These are phyloP conservation scores for Arctia plantaginis DNA, from an alignment of 2,888 invertebrate genomes.

Conservation along the genomic window DNA sequence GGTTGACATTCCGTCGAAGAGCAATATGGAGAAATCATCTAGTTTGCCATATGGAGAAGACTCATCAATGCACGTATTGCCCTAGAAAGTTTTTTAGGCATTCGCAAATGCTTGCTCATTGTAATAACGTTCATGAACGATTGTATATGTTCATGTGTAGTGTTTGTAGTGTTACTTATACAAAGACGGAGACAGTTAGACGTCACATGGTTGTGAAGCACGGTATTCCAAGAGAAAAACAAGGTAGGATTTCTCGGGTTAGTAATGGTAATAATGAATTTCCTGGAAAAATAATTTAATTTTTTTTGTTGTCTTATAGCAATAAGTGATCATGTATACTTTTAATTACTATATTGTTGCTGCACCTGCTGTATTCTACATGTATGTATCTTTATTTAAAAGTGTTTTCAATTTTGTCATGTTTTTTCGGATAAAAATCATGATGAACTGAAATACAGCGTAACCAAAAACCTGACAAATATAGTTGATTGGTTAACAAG, in stretches of 20 bases:
- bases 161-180: constrained; percentile 72
- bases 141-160: constrained; percentile 71
- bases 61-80: constrained; percentile 70
- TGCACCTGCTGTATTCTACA: too few species aligned
- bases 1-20: constrained; percentile 73
- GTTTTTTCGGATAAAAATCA: too few species aligned
- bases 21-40: constrained; percentile 77
- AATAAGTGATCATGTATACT: background rate
- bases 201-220: constrained; percentile 74
- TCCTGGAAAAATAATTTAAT: background rate
- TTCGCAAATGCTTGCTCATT: constrained; percentile 69
- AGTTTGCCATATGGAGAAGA: constrained; percentile 75
- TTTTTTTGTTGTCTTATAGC: background rate
- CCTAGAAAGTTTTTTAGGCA: constrained; percentile 69
- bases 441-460: too few species aligned
- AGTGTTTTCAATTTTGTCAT: too few species aligned
- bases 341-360: background rate
- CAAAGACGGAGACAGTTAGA: constrained; percentile 70
- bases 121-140: constrained; percentile 74
- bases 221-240: constrained; percentile 73
- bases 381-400: too few species aligned
- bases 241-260: constrained; percentile 71
- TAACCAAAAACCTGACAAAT: too few species aligned
- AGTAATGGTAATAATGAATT: constrained; percentile 39
- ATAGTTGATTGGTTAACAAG: too few species aligned